Evolutionary conservation across 2,888 invertebrate species (phyloP), one percentile per base, ranked within the genome.

Genomic region (Tolmerus cingulatus): DNA sequence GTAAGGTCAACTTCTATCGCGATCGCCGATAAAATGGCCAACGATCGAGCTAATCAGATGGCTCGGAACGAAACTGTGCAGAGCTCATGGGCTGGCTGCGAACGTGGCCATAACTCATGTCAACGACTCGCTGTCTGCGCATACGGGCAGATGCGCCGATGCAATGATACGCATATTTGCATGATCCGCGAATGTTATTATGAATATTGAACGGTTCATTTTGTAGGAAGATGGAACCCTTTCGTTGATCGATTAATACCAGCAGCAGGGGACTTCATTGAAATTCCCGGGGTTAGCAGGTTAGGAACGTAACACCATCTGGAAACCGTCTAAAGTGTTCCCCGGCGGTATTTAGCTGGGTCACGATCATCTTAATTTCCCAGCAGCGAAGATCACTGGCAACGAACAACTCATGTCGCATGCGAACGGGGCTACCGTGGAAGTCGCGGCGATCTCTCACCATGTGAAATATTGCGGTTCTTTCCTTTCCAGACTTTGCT

Each of bases 1-100:
- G 79, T 46, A 51, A 79, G 79, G 79, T 79, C 51, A 79, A 55
- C 79, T 78, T 46, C 27, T 79, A 46, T 46, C 79, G 51, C 23
- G 79, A 79, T 79, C 16, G n/a, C 12, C 23, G 23, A 27, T 51
- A 79, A 46, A 79, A 23, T 66, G 51, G 2, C 12, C 30, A 7
- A 0, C 19, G 40, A 34, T n/a, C 5, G 79, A 14, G 46, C 23
- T 79, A 51, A 51, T 16, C 23, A 30, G 78, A 23, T 78, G 46
- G 43, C 30, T 79, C 51, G 7, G 30, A 46, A 40, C 30, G 51
- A 23, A 23, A 19, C 5, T 51, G 19, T 9, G 51, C 30, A 51
- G 51, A 79, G 27, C 79, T 46, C 79, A 79, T 46, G 79, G 23
- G 66, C 30, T 79, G 30, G 30, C 2, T 23, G 79, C n/a, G 51